Evolutionary conservation across 2,888 invertebrate genomes (phyloP), one percentile per base, ranked within the genome.

Genomic region (Caenorhabditis uteleia): DNA sequence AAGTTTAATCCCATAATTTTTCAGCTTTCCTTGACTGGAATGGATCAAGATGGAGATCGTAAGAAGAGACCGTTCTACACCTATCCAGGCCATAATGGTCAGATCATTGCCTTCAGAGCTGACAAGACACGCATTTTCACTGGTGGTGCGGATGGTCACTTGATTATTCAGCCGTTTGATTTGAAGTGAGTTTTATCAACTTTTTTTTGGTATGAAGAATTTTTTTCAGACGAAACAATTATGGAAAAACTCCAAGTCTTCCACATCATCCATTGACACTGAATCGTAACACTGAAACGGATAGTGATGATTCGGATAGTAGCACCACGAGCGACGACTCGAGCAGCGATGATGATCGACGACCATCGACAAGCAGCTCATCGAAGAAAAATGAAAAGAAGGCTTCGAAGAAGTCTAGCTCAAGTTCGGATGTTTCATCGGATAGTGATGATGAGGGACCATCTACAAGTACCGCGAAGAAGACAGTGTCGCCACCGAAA

Each of bases 141-240:
- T 16, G 70, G 70, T 6, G 67, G 65, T 31, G 65, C 60, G 36
- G 70, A 70, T 27, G 70, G 70, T n/a, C 60, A 65, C 42, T 39
- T 70, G 0, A 27, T 67, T 12, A 61, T 68, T 14, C 62, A 65
- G 25, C 38, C 40, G 10, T 7, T 57, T 23, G 60, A 68, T 34
- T 47, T 68, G 33, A 59, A 56, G 70, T 68, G 27, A 46, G 49
- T 44, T 23, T 26, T 34, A n/a, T 7, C 5, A 7, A 34, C 5
- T n/a, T 7, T 34, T 34, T 34, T 34, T 34, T 34, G n/a, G n/a
- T n/a, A n/a, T n/a, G n/a, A n/a, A n/a, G n/a, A n/a, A n/a, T n/a
- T n/a, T n/a, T n/a, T n/a, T n/a, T n/a, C n/a, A n/a, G n/a, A n/a
- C n/a, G n/a, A n/a, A n/a, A n/a, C n/a, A n/a, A n/a, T n/a, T n/a